A percentile compares a stretch with the other conserved stretches of the same genome.
phyloP scores from a whole-genome alignment of 2,113 vertebrate genomes.

The Indicator indicator region DNA sequence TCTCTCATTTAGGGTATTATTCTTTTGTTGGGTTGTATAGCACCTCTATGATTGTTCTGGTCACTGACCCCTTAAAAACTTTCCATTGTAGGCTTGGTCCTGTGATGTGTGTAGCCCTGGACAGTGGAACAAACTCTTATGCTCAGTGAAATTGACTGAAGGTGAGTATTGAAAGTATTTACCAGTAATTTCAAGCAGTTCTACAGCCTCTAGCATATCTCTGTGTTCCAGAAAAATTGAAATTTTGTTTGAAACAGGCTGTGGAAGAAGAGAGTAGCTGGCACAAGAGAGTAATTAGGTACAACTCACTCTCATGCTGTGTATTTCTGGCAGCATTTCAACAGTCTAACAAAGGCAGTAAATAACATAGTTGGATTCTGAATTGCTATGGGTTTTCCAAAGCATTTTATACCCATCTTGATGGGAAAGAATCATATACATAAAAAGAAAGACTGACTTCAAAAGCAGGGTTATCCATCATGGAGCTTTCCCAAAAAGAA shows the following conservation, averaged over 20 bases:
- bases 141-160: background rate
- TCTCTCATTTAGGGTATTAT: background rate
- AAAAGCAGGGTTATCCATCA: background rate
- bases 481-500: background rate
- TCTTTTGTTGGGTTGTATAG: background rate
- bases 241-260: background rate
- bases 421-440: background rate
- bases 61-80: background rate
- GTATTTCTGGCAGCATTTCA: background rate
- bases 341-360: background rate
- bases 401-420: background rate
- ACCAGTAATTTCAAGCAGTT: background rate
- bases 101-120: background rate
- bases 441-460: constrained; percentile 4
- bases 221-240: background rate
- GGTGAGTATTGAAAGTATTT: background rate
- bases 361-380: background rate
- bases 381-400: background rate
- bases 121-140: background rate
- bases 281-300: background rate
- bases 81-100: background rate
- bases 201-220: background rate
- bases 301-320: background rate
- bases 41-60: background rate
- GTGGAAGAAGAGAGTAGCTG: background rate